These are phyloP conservation scores for Gnathonemus echidnorhynchus DNA, from an alignment of 2,113 vertebrate species.

Conservation along the genomic window DNA sequence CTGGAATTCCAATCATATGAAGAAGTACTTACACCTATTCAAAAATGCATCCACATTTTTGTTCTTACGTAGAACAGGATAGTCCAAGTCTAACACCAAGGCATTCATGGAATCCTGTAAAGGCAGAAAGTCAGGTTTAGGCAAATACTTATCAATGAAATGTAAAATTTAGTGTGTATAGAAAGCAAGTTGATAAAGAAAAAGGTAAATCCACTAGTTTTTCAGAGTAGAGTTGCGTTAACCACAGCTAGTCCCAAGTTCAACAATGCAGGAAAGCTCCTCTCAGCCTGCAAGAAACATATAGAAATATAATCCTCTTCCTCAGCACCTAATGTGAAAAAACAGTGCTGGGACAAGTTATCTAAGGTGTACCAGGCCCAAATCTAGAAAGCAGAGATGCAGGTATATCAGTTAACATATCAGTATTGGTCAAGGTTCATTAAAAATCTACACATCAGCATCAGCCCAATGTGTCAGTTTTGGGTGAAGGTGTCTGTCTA, in stretches of 20 bases:
- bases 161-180: neutral
- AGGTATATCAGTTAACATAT: neutral
- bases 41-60: slow-evolving; percentile 66
- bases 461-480: neutral
- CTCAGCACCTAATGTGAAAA: neutral
- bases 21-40: slow-evolving; percentile 53
- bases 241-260: neutral
- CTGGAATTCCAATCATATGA: neutral
- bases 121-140: slow-evolving; percentile 29
- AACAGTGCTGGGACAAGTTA: neutral
- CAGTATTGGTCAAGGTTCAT: neutral
- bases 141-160: neutral
- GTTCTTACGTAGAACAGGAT: slow-evolving; percentile 62
- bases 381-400: neutral
- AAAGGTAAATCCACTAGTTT: neutral
- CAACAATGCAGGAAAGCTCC: neutral
- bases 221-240: neutral
- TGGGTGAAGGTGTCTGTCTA: neutral
- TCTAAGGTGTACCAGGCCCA: neutral
- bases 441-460: neutral
- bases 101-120: slow-evolving; percentile 63
- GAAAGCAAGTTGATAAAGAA: neutral
- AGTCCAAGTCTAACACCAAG: slow-evolving; percentile 59
- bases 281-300: neutral
- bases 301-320: neutral